Evolutionary conservation across 1,140 invertebrate genomes (phyloP).

Genomic region (Bombus pascuorum): DNA sequence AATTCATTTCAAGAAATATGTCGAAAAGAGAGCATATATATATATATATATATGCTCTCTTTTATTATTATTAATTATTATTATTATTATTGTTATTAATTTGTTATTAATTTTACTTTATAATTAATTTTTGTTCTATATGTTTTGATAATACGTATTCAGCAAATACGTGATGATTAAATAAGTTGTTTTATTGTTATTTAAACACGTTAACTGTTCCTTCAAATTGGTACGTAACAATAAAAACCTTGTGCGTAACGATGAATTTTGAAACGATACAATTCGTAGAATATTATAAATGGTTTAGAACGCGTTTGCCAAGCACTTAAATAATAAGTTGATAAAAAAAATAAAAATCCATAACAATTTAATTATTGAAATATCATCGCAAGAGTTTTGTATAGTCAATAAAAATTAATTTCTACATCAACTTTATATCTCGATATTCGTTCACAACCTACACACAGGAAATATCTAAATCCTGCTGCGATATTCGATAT

Average conservation of each 20-base stretch:
- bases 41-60: too few relatives aligned
- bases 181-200: too few relatives aligned
- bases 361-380: background rate
- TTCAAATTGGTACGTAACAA: too few relatives aligned
- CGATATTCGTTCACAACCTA: background rate
- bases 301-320: background rate
- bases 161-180: too few relatives aligned
- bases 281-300: background rate
- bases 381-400: background rate
- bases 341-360: background rate
- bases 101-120: too few relatives aligned
- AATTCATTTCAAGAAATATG: too few relatives aligned
- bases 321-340: background rate
- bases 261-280: background rate
- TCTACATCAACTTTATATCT: background rate
- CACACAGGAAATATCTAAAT: background rate
- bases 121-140: too few relatives aligned
- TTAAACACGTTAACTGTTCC: too few relatives aligned
- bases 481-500: background rate
- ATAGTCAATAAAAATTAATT: background rate
- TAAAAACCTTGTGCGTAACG: background rate
- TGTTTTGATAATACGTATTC: too few relatives aligned
- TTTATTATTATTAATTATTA: too few relatives aligned
- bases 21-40: too few relatives aligned
- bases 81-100: too few relatives aligned